Conservation (phyloP, 64 coral and sea anemone species). For the Porites australiensis region DNA sequence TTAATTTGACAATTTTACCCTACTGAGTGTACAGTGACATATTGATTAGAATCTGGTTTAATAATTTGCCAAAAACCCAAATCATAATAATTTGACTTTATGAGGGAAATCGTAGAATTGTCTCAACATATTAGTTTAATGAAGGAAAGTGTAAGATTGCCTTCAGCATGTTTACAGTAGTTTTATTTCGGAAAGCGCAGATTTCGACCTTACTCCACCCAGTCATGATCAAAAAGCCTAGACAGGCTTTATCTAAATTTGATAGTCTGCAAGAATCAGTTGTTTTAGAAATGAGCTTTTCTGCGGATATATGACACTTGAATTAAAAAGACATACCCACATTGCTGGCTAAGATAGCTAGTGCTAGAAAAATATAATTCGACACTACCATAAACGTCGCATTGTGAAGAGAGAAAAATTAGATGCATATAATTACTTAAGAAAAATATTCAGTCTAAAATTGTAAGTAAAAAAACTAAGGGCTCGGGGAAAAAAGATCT, state of each 20-base stretch:
- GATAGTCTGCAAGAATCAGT: background rate
- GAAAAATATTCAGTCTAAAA: background rate
- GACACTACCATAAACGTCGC: background rate
- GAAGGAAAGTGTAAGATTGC: slow-evolving; percentile 31
- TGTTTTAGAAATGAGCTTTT: background rate
- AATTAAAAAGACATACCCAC: background rate
- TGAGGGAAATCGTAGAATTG: slow-evolving; percentile 8
- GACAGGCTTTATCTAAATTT: background rate
- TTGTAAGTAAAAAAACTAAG: background rate
- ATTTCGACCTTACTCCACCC: background rate
- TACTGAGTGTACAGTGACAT: background rate
- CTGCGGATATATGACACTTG: background rate
- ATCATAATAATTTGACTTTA: slow-evolving; percentile 21
- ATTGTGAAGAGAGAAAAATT: background rate
- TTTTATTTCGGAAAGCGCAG: background rate
- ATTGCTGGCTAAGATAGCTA: background rate
- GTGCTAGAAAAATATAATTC: background rate
- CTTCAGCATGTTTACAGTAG: background rate
- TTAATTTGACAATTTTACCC: slow-evolving; percentile 12
- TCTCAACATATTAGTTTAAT: slow-evolving; percentile 39
- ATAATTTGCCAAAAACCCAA: slow-evolving; percentile 16
- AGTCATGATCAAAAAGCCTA: background rate
- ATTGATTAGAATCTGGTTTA: background rate
- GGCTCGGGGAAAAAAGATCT: background rate
- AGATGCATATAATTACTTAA: slow-evolving; percentile 12